Evolutionary conservation across 1,140 invertebrate genomes (phyloP).

Genomic region (Brachionus plicatilis): DNA sequence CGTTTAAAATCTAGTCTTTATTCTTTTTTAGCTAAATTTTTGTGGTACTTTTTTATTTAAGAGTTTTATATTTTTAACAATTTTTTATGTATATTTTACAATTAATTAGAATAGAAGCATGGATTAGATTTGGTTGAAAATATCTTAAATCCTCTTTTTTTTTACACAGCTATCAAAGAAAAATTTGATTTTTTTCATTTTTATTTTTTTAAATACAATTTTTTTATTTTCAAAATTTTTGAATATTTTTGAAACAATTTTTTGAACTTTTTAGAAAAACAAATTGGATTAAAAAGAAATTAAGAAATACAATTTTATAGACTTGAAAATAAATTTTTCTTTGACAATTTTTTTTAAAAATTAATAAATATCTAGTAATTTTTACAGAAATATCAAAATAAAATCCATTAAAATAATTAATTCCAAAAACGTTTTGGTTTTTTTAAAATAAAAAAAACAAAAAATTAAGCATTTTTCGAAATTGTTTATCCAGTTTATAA

Average conservation of each 20-base stretch:
- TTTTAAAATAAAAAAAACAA: no score
- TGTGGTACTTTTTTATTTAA: not conserved
- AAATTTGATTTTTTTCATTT: not conserved
- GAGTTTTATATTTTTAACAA: not conserved
- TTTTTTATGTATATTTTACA: not conserved
- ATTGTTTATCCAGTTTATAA: no score
- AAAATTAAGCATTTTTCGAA: no score
- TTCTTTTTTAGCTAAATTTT: slow-evolving; percentile 16
- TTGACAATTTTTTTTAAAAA: no score
- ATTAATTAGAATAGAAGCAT: not conserved
- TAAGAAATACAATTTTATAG: no score
- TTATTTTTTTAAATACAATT: not conserved
- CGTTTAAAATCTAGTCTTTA: not conserved
- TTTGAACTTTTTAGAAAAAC: no score
- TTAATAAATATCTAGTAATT: no score
- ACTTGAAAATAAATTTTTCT: no score
- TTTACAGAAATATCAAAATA: no score
- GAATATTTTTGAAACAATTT: not conserved
- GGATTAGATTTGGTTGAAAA: not conserved
- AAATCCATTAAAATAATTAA: no score
- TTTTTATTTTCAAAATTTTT: not conserved
- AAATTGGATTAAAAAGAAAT: no score
- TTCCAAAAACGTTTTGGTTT: no score
- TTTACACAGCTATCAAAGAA: not conserved
- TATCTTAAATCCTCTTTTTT: not conserved